Conservation (phyloP, 2,888 invertebrate genomes). For the Aporophyla nigra region DNA sequence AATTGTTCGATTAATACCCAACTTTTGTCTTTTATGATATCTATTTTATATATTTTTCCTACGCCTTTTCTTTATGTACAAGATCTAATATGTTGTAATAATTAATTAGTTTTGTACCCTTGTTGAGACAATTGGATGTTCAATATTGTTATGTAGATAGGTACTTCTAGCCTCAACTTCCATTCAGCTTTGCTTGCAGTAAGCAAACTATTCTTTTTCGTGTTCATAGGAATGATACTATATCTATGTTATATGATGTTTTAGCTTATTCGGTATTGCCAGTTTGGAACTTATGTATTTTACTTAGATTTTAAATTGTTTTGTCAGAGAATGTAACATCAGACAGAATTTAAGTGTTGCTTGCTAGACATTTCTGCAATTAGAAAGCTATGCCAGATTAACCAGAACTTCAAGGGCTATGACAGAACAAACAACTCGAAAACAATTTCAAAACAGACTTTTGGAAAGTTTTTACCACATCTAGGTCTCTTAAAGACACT, state of each 20-base stretch:
- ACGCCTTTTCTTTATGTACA: constrained; percentile 29
- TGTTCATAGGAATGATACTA: constrained; percentile 24
- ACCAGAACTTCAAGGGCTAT: constrained; percentile 38
- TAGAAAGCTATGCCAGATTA: constrained; percentile 6
- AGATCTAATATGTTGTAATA: constrained; percentile 28
- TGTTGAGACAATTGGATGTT: constrained; percentile 27
- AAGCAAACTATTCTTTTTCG: constrained; percentile 38
- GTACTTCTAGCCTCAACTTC: constrained; percentile 39
- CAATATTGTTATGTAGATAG: constrained; percentile 56
- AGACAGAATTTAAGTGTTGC: constrained; percentile 14
- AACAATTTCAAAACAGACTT: constrained; percentile 4
- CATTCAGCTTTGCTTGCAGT: constrained; percentile 54
- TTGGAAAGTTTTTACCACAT: constrained; percentile 13
- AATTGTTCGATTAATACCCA: constrained; percentile 23
- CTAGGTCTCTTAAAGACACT: constrained; percentile 37
- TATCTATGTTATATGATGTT: neutral
- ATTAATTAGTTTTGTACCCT: constrained; percentile 31
- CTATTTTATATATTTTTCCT: constrained; percentile 16
- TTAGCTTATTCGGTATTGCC: constrained; percentile 32
- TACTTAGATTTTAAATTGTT: neutral
- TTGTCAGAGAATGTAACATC: neutral
- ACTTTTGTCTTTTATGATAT: constrained; percentile 20
- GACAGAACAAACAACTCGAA: constrained; percentile 19
- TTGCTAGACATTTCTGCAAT: constrained; percentile 18
- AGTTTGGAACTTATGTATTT: constrained; percentile 11